Evolutionary conservation across 2,888 invertebrate species (phyloP).

Genomic region (Hydrotaea diabolus): DNA sequence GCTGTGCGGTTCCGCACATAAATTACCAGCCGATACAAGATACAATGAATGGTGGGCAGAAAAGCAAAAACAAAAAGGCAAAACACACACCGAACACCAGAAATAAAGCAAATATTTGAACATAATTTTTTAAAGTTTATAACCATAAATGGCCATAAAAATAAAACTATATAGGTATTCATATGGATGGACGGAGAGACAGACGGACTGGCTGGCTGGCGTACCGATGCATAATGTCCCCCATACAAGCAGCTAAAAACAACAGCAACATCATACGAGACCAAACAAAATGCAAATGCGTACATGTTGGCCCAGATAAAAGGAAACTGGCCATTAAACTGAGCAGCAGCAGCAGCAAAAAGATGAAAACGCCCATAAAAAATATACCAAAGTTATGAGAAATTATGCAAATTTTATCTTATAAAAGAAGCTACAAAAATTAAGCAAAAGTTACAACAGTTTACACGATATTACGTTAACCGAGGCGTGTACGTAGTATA

Average conservation of each 20-base stretch:
- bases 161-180: slow-evolving; percentile 3
- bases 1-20: neutral
- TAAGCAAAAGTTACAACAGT: too few species aligned
- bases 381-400: neutral
- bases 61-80: too few species aligned
- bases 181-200: neutral
- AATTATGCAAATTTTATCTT: neutral
- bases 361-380: neutral
- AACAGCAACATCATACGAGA: too few species aligned
- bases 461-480: too few species aligned
- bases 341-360: neutral
- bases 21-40: too few species aligned
- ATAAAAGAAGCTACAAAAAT: too few species aligned
- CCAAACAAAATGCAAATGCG: too few species aligned
- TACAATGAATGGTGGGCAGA: too few species aligned
- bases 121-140: slow-evolving; percentile 9
- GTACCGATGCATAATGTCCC: too few species aligned
- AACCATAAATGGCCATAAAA: neutral
- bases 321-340: neutral
- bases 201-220: too few species aligned
- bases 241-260: too few species aligned
- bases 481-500: too few species aligned
- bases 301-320: neutral
- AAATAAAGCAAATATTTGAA: slow-evolving; percentile 6
- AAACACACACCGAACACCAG: neutral